phyloP scores from a whole-genome alignment of 1,140 invertebrate genomes.

The Proales similis region DNA sequence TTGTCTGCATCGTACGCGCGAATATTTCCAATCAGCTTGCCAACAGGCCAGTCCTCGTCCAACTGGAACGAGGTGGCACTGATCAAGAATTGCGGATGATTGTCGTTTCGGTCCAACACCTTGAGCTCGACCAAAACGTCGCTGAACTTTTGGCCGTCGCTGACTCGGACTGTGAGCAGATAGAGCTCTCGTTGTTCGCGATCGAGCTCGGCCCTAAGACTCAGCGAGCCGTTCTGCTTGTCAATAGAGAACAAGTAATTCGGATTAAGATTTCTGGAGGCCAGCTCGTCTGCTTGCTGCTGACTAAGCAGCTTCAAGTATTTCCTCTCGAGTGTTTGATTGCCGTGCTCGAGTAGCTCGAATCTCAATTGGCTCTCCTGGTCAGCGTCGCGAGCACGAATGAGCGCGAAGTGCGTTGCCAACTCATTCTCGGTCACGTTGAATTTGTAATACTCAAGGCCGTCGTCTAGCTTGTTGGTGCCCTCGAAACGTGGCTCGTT shows the following conservation, averaged over 20 bases:
- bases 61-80: neutral
- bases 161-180: neutral
- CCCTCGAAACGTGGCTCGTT: conserved; percentile 2
- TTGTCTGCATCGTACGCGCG: neutral
- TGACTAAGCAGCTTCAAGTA: neutral
- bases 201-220: conserved; percentile 9
- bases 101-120: conserved; percentile 22
- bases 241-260: conserved; percentile 29
- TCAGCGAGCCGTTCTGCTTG: conserved; percentile 10
- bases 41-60: conserved; percentile 1
- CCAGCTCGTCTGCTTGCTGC: neutral
- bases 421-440: conserved; percentile 10
- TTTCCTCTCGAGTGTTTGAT: too few relatives aligned
- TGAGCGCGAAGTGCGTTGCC: neutral
- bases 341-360: neutral
- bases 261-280: conserved; percentile 15
- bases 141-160: neutral
- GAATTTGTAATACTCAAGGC: neutral
- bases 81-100: conserved; percentile 8
- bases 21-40: conserved; percentile 9
- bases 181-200: conserved; percentile 31
- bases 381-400: neutral
- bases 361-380: neutral
- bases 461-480: too few relatives aligned
- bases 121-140: neutral